A percentile compares a stretch with the other conserved stretches of the same genome.
These are phyloP conservation scores for Phenacoccus solenopsis DNA, from an alignment of 1,140 invertebrate species.

Conservation along the genomic window DNA sequence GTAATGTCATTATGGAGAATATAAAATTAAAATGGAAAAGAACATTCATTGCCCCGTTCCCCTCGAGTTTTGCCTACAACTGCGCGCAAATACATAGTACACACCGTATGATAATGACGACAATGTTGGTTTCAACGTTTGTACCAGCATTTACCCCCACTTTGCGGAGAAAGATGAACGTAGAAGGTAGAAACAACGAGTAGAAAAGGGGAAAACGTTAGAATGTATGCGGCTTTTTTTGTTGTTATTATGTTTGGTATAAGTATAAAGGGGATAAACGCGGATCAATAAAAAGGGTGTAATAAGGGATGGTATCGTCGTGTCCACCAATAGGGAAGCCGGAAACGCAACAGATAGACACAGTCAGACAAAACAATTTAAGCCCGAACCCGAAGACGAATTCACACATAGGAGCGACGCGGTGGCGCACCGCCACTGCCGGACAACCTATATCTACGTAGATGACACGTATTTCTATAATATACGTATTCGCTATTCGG, in stretches of 20 bases:
- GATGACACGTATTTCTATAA: too few relatives aligned
- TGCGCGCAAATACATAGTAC: neutral
- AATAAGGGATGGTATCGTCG: conserved; percentile 7
- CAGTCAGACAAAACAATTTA: conserved; percentile 8
- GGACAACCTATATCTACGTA: neutral
- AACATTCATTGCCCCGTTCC: too few relatives aligned
- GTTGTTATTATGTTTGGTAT: neutral
- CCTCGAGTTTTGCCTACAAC: neutral
- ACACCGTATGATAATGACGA: too few relatives aligned
- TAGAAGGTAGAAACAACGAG: neutral
- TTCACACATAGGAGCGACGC: too few relatives aligned
- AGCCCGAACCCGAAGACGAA: neutral
- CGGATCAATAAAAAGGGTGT: conserved; percentile 16
- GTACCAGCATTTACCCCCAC: neutral
- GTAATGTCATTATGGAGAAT: too few relatives aligned
- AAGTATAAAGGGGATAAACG: neutral
- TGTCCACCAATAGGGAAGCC: conserved; percentile 9
- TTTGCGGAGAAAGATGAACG: neutral
- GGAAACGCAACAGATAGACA: conserved; percentile 10
- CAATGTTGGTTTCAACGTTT: neutral
- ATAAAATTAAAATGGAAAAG: too few relatives aligned
- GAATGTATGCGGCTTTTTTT: conserved; percentile 8
- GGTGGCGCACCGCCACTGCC: neutral
- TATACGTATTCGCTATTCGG: too few relatives aligned
- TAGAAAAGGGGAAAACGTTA: neutral